These are phyloP conservation scores for Leptonema lineaticorne DNA, from an alignment of 1,140 invertebrate species.

Conservation along the genomic window DNA sequence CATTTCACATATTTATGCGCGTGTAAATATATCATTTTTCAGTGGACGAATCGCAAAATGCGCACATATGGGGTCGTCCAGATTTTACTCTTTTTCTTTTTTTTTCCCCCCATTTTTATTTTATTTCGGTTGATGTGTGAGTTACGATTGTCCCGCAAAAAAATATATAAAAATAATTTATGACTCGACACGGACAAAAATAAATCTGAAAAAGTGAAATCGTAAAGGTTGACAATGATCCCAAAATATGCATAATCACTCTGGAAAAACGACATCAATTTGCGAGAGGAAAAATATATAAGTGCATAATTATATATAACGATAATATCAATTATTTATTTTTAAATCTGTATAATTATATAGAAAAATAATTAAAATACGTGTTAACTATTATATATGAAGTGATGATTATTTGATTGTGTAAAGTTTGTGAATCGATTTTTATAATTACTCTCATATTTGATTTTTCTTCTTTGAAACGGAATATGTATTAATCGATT, in stretches of 20 bases:
- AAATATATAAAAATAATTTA: conserved; percentile 8
- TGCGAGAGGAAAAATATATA: neutral
- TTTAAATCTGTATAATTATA: neutral
- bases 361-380: too few species aligned
- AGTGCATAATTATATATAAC: neutral
- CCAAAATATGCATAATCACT: neutral
- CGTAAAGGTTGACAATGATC: neutral
- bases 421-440: too few species aligned
- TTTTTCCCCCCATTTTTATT: neutral
- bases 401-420: too few species aligned
- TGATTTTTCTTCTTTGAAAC: too few species aligned
- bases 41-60: neutral
- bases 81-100: neutral
- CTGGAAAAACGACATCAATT: neutral
- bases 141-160: neutral
- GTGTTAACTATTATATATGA: too few species aligned
- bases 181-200: neutral
- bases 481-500: neutral
- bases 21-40: neutral
- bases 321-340: neutral
- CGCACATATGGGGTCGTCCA: neutral
- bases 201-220: neutral
- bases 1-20: neutral
- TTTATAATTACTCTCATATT: too few species aligned
- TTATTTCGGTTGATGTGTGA: neutral